A percentile compares a stretch with the other conserved stretches of the same genome.
phyloP scores from a whole-genome alignment of 92 coral and sea anemone genomes.

The Metridium senile region DNA sequence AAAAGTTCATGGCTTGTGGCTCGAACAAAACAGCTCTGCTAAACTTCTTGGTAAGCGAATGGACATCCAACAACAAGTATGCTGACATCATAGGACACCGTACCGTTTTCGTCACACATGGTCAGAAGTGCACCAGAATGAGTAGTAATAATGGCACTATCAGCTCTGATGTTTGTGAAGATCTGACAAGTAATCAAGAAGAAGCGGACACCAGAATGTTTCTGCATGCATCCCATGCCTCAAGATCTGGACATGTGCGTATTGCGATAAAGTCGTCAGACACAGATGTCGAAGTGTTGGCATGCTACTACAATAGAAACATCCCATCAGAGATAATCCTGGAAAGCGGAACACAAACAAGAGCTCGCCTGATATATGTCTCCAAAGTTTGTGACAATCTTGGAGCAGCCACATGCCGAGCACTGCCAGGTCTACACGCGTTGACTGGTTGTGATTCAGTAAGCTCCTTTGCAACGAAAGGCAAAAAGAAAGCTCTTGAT shows the following conservation, averaged over 20 bases:
- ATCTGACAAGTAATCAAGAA: slow-evolving; percentile 43
- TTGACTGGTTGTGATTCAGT: slow-evolving; percentile 60
- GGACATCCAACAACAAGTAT: slow-evolving; percentile 32
- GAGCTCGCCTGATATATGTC: slow-evolving; percentile 39
- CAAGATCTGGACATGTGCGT: slow-evolving; percentile 16
- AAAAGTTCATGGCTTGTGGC: slow-evolving; percentile 51
- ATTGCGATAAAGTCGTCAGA: slow-evolving; percentile 46
- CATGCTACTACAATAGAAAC: slow-evolving; percentile 37
- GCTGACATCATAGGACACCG: slow-evolving; percentile 37
- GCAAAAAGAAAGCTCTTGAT: slow-evolving; percentile 54
- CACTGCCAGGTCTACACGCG: slow-evolving; percentile 56
- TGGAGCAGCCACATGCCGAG: slow-evolving; percentile 39
- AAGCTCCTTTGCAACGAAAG: slow-evolving; percentile 50
- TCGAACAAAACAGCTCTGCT: slow-evolving; percentile 46
- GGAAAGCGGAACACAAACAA: slow-evolving; percentile 46
- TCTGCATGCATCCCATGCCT: slow-evolving; percentile 60
- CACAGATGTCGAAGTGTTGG: slow-evolving; percentile 56
- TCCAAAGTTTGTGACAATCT: slow-evolving; percentile 37
- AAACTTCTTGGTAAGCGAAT: slow-evolving; percentile 41
- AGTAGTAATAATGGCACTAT: slow-evolving; percentile 17
- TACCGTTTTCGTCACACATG: slow-evolving; percentile 35
- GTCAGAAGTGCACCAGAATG: slow-evolving; percentile 27
- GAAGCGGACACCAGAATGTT: slow-evolving; percentile 67
- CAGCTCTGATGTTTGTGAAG: slow-evolving; percentile 26
- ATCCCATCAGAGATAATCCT: slow-evolving; percentile 40